Conservation (phyloP, 1,140 invertebrate genomes). For the Coelopa frigida region DNA sequence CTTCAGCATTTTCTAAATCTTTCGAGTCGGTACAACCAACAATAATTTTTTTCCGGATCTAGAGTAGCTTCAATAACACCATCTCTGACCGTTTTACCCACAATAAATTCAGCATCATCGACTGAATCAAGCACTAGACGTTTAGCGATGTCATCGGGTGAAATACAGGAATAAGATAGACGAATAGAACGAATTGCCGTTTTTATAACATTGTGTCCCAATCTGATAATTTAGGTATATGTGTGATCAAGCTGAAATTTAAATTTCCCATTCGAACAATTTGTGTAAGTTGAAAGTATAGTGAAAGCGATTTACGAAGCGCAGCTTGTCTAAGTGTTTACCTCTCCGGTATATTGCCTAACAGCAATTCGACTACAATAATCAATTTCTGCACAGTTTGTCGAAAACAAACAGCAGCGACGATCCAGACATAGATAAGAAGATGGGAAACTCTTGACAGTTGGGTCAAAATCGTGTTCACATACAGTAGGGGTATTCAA, state of each 20-base stretch:
- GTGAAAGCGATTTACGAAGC: conserved; percentile 77
- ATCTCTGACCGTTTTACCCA: conserved; percentile 98
- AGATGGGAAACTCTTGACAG: too few relatives aligned
- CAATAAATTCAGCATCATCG: conserved; percentile 98
- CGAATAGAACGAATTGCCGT: conserved; percentile 96
- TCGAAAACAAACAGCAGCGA: conserved; percentile 96
- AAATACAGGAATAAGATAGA: conserved; percentile 93
- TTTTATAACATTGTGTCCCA: conserved; percentile 99
- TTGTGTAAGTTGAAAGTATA: conserved; percentile 96
- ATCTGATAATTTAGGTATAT: conserved; percentile 86
- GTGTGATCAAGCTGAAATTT: conserved; percentile 88
- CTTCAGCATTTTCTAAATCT: conserved; percentile 95
- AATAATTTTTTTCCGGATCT: conserved; percentile 90
- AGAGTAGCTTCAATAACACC: conserved; percentile 97
- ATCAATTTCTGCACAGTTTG: conserved; percentile 96
- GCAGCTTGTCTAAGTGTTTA: conserved; percentile 82
- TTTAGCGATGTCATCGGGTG: conserved; percentile 85
- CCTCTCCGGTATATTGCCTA: conserved; percentile 95
- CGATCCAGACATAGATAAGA: too few relatives aligned
- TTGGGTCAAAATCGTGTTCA: too few relatives aligned
- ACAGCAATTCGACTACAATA: conserved; percentile 89
- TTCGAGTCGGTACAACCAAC: conserved; percentile 98
- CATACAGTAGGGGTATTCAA: too few relatives aligned
- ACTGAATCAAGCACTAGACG: conserved; percentile 90
- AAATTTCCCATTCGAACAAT: conserved; percentile 94